Conservation (phyloP, 2,113 vertebrate genomes). For the Gobius niger region DNA sequence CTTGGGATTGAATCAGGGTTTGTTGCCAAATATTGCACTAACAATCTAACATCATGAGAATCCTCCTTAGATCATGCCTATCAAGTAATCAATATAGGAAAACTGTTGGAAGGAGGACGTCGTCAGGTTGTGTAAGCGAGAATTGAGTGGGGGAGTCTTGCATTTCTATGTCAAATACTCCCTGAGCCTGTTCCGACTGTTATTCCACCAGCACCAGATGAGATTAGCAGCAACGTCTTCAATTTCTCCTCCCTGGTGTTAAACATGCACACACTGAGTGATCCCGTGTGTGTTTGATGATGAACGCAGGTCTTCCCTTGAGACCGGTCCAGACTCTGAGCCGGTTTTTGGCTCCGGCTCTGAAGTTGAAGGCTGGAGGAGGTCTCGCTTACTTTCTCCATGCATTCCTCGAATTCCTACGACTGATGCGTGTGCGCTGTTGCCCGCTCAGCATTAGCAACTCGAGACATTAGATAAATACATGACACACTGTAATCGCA, state of each 20-base stretch:
- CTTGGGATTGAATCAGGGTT: too few species aligned
- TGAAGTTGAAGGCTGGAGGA: conserved; percentile 39
- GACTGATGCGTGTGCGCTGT: conserved; percentile 20
- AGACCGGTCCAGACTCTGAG: conserved; percentile 11
- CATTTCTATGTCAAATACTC: neutral
- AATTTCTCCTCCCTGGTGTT: neutral
- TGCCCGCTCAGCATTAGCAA: conserved; percentile 3
- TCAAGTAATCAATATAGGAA: too few species aligned
- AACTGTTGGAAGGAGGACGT: too few species aligned
- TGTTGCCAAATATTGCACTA: too few species aligned
- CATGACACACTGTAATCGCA: neutral
- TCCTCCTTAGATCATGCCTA: too few species aligned
- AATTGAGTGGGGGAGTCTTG: neutral
- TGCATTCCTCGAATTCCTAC: conserved; percentile 65
- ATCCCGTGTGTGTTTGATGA: conserved; percentile 17
- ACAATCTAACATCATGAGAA: too few species aligned
- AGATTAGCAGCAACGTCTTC: neutral
- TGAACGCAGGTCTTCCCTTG: conserved; percentile 26
- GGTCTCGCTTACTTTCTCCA: conserved; percentile 36
- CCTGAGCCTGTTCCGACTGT: neutral
- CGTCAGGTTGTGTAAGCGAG: neutral
- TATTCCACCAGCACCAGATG: neutral
- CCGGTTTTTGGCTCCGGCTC: conserved; percentile 19
- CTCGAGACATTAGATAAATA: conserved; percentile 4
- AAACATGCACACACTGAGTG: neutral